These are phyloP conservation scores for Picus viridis DNA, from an alignment of 2,797 vertebrate species.

Conservation along the genomic window DNA sequence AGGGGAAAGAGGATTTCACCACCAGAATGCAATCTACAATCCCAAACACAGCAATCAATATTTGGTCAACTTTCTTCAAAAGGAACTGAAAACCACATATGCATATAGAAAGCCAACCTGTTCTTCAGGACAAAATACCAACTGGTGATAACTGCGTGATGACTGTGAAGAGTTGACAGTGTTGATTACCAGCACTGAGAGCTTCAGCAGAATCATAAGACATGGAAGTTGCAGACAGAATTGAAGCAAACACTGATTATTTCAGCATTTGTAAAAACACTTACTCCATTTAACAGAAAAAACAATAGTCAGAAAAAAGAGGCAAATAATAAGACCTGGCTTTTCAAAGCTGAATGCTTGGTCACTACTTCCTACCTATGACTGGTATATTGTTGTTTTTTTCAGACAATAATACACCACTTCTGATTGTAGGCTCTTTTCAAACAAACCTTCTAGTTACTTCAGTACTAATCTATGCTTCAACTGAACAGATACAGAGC, in stretches of 20 bases:
- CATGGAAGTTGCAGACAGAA: background rate
- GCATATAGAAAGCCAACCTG: background rate
- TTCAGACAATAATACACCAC: background rate
- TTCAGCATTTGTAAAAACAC: background rate
- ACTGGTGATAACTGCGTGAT: background rate
- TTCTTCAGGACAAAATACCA: background rate
- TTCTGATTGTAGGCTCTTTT: background rate
- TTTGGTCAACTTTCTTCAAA: slow-evolving; percentile 28
- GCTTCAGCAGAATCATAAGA: background rate
- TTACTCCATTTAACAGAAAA: background rate
- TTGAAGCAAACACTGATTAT: background rate
- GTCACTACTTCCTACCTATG: background rate
- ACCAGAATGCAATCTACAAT: background rate
- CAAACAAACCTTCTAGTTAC: background rate
- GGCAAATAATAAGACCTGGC: background rate
- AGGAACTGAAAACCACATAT: background rate
- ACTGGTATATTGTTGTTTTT: background rate
- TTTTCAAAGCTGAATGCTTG: background rate
- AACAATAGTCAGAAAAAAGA: background rate
- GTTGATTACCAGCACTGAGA: slow-evolving; percentile 1
- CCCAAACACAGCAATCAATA: background rate
- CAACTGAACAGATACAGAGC: background rate
- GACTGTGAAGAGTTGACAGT: background rate
- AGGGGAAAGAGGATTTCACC: background rate
- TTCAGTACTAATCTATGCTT: background rate